phyloP scores from a whole-genome alignment of 2,888 invertebrate species.

The Phaedon cochleariae region DNA sequence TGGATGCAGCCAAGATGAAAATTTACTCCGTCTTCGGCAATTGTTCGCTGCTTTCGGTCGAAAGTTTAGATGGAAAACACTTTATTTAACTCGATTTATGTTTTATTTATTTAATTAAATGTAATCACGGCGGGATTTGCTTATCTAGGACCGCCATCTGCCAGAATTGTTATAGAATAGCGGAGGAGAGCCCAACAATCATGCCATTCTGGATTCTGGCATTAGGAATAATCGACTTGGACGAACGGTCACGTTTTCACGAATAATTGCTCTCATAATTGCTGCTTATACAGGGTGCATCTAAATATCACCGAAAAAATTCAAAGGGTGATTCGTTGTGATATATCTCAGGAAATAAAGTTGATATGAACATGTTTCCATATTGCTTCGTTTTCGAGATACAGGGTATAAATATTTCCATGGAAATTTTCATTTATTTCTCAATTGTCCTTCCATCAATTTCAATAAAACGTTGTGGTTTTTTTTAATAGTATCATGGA shows the following conservation, averaged over 20 bases:
- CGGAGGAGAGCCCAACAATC: neutral
- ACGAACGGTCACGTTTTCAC: neutral
- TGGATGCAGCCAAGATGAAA: slow-evolving; percentile 21
- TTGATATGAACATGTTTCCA: too few relatives aligned
- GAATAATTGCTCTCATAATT: too few relatives aligned
- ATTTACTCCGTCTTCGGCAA: slow-evolving; percentile 14
- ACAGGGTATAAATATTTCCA: too few relatives aligned
- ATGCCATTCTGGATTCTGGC: neutral
- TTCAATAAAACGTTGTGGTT: too few relatives aligned
- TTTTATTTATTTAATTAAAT: slow-evolving; percentile 34
- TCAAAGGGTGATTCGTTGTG: too few relatives aligned
- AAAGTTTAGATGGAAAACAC: slow-evolving; percentile 31
- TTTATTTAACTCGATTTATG: slow-evolving; percentile 31
- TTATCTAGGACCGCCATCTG: slow-evolving; percentile 21
- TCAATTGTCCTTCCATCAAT: too few relatives aligned
- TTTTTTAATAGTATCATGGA: too few relatives aligned
- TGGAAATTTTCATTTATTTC: too few relatives aligned
- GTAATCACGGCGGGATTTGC: slow-evolving; percentile 24
- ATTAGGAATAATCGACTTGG: neutral
- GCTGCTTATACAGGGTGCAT: too few relatives aligned
- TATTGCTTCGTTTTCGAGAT: too few relatives aligned
- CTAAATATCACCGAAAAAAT: too few relatives aligned
- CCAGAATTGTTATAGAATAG: neutral
- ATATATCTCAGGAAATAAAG: too few relatives aligned
- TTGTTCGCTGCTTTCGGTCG: slow-evolving; percentile 20